Conservation (phyloP, 2,113 vertebrate genomes). For the Tachycineta bicolor region DNA sequence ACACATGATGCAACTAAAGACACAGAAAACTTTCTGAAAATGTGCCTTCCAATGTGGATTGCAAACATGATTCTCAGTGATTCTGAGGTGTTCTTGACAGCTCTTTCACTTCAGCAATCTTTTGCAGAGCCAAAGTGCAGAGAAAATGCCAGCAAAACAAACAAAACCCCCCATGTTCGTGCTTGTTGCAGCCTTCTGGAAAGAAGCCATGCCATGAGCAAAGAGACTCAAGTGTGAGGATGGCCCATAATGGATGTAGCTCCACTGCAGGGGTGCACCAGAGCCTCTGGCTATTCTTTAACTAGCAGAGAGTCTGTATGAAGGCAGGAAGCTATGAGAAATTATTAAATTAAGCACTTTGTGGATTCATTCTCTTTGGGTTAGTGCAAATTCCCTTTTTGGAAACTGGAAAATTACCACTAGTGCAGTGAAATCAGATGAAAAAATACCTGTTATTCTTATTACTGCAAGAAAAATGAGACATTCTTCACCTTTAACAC, state of each 20-base stretch:
- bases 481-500: background rate
- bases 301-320: background rate
- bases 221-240: background rate
- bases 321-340: background rate
- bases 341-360: background rate
- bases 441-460: background rate
- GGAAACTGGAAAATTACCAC: background rate
- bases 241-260: background rate
- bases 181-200: background rate
- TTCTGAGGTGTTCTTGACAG: fast-evolving
- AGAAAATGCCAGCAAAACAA: background rate
- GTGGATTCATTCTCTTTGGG: background rate
- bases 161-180: too few relatives aligned
- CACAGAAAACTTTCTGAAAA: background rate
- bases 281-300: background rate
- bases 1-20: background rate
- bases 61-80: background rate
- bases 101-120: background rate
- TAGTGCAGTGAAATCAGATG: background rate
- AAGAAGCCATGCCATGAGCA: background rate
- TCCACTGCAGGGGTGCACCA: background rate
- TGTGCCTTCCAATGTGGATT: too few relatives aligned
- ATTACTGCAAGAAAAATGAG: background rate
- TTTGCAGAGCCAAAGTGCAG: background rate
- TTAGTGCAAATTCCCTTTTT: background rate